Conservation (phyloP, 2,888 invertebrate genomes). For the Melieria omissa region DNA sequence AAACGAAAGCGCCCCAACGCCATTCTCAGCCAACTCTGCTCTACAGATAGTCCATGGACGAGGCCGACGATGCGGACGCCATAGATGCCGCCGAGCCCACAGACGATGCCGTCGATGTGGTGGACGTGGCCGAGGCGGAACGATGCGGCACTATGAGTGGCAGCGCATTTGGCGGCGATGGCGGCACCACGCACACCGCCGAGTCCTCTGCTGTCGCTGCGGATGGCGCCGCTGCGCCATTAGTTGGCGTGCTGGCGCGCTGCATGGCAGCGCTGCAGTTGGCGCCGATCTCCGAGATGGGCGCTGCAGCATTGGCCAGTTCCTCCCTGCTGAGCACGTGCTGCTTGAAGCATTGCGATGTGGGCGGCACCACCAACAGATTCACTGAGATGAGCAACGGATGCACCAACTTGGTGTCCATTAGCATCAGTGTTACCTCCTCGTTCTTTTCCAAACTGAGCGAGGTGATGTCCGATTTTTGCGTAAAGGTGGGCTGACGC, state of each 20-base stretch:
- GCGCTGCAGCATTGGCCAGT: constrained; percentile 51
- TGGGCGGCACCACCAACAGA: constrained; percentile 73
- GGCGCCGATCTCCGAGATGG: constrained; percentile 64
- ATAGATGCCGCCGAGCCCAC: constrained; percentile 35
- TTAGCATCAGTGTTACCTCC: constrained; percentile 70
- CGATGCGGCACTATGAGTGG: constrained; percentile 43
- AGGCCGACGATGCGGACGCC: constrained; percentile 41
- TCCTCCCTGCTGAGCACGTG: constrained; percentile 54
- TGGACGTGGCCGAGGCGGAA: constrained; percentile 48
- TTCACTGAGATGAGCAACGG: constrained; percentile 78
- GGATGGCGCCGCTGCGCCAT: neutral
- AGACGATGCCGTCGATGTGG: constrained; percentile 43
- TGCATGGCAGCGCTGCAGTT: constrained; percentile 37
- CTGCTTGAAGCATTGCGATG: constrained; percentile 58
- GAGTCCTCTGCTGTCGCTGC: constrained; percentile 52
- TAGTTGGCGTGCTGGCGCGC: constrained; percentile 51
- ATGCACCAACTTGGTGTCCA: constrained; percentile 73
- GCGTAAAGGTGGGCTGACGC: constrained; percentile 72
- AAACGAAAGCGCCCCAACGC: too few species aligned
- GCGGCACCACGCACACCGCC: constrained; percentile 52
- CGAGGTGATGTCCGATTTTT: constrained; percentile 72
- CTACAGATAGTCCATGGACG: constrained; percentile 45
- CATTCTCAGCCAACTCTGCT: too few species aligned
- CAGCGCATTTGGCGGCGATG: constrained; percentile 47
- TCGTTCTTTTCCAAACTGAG: constrained; percentile 74